Percentiles rank a stretch among this genome's conserved stretches.
phyloP scores from a whole-genome alignment of 2,113 vertebrate species.

The Pachycephala philippinensis region DNA sequence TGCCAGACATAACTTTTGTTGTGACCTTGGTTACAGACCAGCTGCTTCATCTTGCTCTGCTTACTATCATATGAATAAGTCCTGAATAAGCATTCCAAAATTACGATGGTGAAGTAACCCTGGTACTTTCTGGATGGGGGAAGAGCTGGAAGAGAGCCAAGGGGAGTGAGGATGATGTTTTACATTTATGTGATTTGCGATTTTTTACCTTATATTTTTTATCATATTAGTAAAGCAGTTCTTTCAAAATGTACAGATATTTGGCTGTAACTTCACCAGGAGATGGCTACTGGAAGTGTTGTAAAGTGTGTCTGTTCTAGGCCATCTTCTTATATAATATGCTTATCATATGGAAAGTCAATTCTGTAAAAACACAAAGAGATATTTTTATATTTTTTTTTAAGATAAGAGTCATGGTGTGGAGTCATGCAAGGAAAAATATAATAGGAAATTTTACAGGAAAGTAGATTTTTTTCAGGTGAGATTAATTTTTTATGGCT shows the following conservation, averaged over 20 bases:
- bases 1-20: constrained; percentile 55
- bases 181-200: not conserved
- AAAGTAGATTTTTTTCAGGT: not conserved
- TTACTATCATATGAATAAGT: constrained; percentile 53
- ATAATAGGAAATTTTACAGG: not conserved
- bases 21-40: constrained; percentile 60
- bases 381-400: not conserved
- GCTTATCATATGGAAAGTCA: not conserved
- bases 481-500: constrained; percentile 1
- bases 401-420: not conserved
- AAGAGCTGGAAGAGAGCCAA: not conserved
- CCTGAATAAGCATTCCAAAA: constrained; percentile 58
- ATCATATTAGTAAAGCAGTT: not conserved
- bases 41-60: constrained; percentile 61
- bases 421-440: not conserved
- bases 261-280: not conserved
- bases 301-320: not conserved
- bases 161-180: not conserved
- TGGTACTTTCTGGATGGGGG: not conserved
- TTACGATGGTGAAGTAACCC: constrained; percentile 3
- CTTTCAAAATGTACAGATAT: not conserved
- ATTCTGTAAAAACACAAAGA: not conserved
- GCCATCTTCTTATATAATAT: not conserved
- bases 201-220: not conserved
- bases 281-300: not conserved